These are phyloP conservation scores for Taxidea taxus DNA, from an alignment of 2,113 vertebrate genomes.

Conservation along the genomic window DNA sequence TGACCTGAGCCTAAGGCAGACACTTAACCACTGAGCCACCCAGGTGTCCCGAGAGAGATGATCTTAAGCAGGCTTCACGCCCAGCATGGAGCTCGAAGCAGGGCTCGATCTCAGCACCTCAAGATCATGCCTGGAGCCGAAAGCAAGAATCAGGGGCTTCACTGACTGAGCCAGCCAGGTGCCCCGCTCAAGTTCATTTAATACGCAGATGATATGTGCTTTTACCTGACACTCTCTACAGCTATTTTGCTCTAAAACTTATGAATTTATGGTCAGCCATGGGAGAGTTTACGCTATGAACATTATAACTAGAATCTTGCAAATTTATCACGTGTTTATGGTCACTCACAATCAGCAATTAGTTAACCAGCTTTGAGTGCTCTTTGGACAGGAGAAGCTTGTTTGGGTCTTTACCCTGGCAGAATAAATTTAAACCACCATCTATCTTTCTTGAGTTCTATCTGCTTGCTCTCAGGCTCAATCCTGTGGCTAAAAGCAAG, in stretches of 20 bases:
- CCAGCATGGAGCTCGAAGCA: background rate
- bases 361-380: background rate
- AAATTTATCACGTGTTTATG: background rate
- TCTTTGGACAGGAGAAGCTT: background rate
- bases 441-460: constrained; percentile 43
- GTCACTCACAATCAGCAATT: background rate
- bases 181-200: background rate
- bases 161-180: background rate
- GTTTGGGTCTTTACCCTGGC: constrained; percentile 25
- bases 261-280: background rate
- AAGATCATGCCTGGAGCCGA: background rate
- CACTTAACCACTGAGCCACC: too few relatives aligned
- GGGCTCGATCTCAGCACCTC: background rate
- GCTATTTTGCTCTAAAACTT: background rate
- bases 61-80: background rate
- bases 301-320: background rate
- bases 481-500: constrained; percentile 35
- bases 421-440: constrained; percentile 48
- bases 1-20: too few relatives aligned
- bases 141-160: background rate
- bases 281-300: background rate
- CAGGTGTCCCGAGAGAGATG: background rate
- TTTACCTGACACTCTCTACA: background rate
- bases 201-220: background rate
- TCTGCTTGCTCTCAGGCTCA: constrained; percentile 49